These are phyloP conservation scores for Caprella mutica DNA, from an alignment of 2,888 invertebrate species.

Conservation along the genomic window DNA sequence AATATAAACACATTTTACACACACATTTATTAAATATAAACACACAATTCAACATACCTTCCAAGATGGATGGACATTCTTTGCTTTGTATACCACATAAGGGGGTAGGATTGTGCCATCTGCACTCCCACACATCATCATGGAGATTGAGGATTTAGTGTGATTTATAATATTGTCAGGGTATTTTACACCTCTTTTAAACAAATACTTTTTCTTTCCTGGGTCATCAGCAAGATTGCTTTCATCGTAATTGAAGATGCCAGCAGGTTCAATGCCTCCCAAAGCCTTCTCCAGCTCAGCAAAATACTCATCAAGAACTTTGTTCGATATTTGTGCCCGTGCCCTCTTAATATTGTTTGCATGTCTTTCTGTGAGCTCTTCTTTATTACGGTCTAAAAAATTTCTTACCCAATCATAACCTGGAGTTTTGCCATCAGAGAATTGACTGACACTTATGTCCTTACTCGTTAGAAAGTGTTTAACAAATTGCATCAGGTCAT, in stretches of 20 bases:
- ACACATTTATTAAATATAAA: too few relatives aligned
- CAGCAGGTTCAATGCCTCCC: neutral
- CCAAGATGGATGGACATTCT: neutral
- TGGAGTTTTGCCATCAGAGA: neutral
- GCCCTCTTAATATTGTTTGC: neutral
- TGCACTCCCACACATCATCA: neutral
- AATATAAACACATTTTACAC: too few relatives aligned
- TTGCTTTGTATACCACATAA: neutral
- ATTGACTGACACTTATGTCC: neutral
- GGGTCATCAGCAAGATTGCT: neutral
- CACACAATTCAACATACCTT: neutral
- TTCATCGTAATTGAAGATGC: conserved; percentile 9
- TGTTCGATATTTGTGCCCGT: neutral
- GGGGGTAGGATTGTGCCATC: neutral
- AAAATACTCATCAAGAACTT: neutral
- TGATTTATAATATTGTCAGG: neutral
- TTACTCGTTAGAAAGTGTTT: neutral
- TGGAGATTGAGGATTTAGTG: neutral
- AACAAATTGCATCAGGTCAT: neutral
- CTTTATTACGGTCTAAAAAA: neutral
- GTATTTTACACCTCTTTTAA: conserved; percentile 1
- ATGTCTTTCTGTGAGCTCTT: neutral
- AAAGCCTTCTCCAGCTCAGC: neutral
- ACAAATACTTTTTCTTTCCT: neutral
- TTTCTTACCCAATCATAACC: neutral